Base-by-base conservation (phyloP, 2,888 invertebrate species). In the Gisinianus flammeolus region DNA sequence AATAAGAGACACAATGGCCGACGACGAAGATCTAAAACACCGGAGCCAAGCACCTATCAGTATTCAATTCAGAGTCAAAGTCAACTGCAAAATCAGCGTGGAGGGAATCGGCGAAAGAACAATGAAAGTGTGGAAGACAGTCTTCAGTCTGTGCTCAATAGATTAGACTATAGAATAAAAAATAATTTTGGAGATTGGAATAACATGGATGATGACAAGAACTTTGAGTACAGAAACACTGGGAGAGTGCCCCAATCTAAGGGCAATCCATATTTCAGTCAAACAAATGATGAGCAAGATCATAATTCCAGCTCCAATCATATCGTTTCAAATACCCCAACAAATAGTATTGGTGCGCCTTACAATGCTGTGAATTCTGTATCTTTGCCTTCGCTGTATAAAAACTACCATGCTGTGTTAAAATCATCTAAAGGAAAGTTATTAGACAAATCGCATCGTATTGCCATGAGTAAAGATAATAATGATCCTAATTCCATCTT, bases 401-500 rank as follows among this genome's bases (percentile, higher is more conserved):
- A 82, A 72, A 70, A 72, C 10, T 77, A 77, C 44, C 77, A 77
- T 19, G 30, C 77, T 26, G 77, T 77, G 30, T 12, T 77, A 10
- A 58, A 62, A 64, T 77, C 77, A 2, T 70, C 70, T 4, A 77
- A 77, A 26, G 70, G 77, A 5, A 77, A 77, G 71, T 64, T 77
- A 70, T n/a, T 64, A 19, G 82, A 82, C 73, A 80, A 77, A 58
- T 54, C 72, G 16, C 78, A 76, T 44, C 73, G 73, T 35, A 79
- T 82, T n/a, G 75, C 73, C 12, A 24, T 83, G 54, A 82, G 81
- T 76, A 80, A 80, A 69, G 83, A 83, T 64, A 83, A 83, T 75
- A 72, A 79, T 31, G 83, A 83, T 68, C 83, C 83, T 0, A 81
- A 83, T 52, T 83, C 83, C n/a, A 82, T 83, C 56, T 33, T 83